Base-by-base conservation (phyloP, 2,797 vertebrate species). In the Crypturellus tataupa region DNA sequence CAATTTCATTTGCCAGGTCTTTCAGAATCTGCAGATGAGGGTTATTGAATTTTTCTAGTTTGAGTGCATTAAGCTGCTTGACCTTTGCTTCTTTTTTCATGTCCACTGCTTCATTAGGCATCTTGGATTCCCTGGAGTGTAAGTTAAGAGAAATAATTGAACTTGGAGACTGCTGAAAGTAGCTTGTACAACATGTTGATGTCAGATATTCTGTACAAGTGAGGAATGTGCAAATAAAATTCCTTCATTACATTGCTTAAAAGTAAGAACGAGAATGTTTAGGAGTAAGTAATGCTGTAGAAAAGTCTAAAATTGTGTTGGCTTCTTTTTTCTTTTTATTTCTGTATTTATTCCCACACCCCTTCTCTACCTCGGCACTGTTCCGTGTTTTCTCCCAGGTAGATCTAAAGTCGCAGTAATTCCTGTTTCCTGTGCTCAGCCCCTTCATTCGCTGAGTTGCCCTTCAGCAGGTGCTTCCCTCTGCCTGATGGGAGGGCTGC, bases 91-190 rank as follows among this genome's bases (percentile, higher is more conserved):
- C 63, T 84, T 14, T 72, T 93, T 76, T 89, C n/a, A 59, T 86
- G 73, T 9, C 69, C 5, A 76, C 29, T 93, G 35, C 70, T 73
- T 86, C 53, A 25, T 62, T 3, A 70, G 80, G 42, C 85, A 73
- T 67, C 64, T 84, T 91, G 39, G 40, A 92, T 96, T 92, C 95
- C 64, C 40, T 39, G 73, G 84, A 17, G 64, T 95, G 44, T 75
- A 94, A 85, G 88, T 59, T 68, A 58, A 60, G 49, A 68, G 91
- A 77, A 65, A 33, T 47, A 86, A 94, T 90, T 91, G 39, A 5
- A 39, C 90, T 76, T 86, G n/a, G 29, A 95, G 44, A 37, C 47
- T 87, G 31, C 4, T 72, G 39, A 70, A 94, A 88, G 56, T 68
- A 1, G 0, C 25, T 88, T 70, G 31, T 60, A 70, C 37, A 80